These are phyloP conservation scores for Deroptyus accipitrinus DNA, from an alignment of 2,113 vertebrate genomes.

Conservation along the genomic window DNA sequence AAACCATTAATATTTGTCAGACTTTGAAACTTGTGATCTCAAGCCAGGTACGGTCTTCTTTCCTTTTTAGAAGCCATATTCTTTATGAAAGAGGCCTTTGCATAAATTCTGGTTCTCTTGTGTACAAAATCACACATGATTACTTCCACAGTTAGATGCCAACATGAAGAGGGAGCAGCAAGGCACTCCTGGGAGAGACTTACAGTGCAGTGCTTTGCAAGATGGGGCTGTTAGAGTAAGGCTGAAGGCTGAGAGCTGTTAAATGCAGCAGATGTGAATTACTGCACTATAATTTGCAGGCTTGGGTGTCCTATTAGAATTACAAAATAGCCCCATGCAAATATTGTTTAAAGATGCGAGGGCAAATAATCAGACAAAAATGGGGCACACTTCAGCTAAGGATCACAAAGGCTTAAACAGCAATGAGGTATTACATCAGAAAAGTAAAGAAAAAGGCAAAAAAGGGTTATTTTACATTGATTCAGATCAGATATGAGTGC, in stretches of 20 bases:
- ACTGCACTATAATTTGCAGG: neutral
- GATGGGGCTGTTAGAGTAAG: neutral
- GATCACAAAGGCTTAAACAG: neutral
- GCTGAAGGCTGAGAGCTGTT: neutral
- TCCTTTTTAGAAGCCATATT: neutral
- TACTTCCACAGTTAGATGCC: neutral
- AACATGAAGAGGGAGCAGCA: neutral
- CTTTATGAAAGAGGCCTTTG: neutral
- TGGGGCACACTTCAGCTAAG: neutral
- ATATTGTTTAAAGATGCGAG: neutral
- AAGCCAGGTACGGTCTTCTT: neutral
- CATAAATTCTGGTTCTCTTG: neutral
- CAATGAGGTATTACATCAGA: neutral
- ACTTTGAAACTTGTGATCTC: neutral
- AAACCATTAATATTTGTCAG: neutral
- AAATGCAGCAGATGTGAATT: slow-evolving; percentile 19
- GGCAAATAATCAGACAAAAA: neutral
- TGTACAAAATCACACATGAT: neutral
- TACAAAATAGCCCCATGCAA: neutral
- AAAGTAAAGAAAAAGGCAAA: neutral
- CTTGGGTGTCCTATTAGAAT: neutral
- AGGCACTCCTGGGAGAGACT: neutral
- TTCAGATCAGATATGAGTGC: neutral
- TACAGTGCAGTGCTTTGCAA: neutral
- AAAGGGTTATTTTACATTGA: neutral